A percentile compares a stretch with the other conserved stretches of the same genome.
phyloP scores from a whole-genome alignment of 2,888 invertebrate species.

The Endomychus coccineus region DNA sequence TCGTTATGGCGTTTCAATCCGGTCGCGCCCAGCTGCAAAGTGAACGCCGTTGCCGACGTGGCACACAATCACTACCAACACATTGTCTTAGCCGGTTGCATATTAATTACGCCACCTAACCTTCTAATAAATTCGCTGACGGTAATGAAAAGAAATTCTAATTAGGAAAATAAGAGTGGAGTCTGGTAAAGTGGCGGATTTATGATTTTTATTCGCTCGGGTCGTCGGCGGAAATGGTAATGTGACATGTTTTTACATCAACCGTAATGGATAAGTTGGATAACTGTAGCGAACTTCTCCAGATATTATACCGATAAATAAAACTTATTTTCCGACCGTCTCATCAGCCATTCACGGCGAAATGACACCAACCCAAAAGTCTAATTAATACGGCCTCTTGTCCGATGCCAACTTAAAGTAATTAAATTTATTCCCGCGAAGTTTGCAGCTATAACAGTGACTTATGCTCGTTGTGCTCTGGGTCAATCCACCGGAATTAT shows the following conservation, averaged over 20 bases:
- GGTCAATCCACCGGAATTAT: too few relatives aligned
- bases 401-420: too few relatives aligned
- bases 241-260: slow-evolving; percentile 32
- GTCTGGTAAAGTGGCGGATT: slow-evolving; percentile 26
- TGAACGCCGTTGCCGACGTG: background rate
- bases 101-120: slow-evolving; percentile 30
- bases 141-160: slow-evolving; percentile 34
- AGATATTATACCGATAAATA: slow-evolving; percentile 26
- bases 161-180: slow-evolving; percentile 31
- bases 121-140: slow-evolving; percentile 26
- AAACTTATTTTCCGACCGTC: slow-evolving; percentile 11
- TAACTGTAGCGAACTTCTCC: slow-evolving; percentile 23
- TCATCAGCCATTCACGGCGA: background rate
- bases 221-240: slow-evolving; percentile 28
- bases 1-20: too few relatives aligned
- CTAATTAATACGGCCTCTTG: too few relatives aligned
- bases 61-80: background rate
- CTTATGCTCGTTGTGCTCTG: too few relatives aligned
- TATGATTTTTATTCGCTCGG: slow-evolving; percentile 30
- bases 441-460: too few relatives aligned
- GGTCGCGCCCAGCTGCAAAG: too few relatives aligned
- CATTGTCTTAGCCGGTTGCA: slow-evolving; percentile 16
- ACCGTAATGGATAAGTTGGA: slow-evolving; percentile 33
- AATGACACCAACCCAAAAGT: too few relatives aligned
- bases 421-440: too few relatives aligned